These are phyloP conservation scores for Australoheros scitulus DNA, from an alignment of 2,113 vertebrate genomes.

Conservation along the genomic window DNA sequence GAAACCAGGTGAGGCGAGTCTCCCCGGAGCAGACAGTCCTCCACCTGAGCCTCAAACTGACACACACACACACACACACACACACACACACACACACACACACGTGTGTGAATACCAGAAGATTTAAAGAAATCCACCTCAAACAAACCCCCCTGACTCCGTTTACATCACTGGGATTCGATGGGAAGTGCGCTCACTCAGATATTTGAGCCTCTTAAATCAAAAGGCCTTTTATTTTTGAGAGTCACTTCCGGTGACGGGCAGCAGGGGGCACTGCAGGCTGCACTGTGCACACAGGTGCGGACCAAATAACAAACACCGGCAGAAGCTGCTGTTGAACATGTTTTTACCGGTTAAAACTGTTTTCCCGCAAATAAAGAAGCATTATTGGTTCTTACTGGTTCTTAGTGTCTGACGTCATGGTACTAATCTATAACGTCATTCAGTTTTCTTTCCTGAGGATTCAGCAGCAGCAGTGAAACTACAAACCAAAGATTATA, in stretches of 20 bases:
- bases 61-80: background rate
- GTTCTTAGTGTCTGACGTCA: background rate
- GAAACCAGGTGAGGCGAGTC: conserved; percentile 3
- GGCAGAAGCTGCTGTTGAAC: too few relatives aligned
- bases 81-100: too few relatives aligned
- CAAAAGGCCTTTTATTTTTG: background rate
- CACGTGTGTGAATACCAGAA: background rate
- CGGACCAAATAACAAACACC: background rate
- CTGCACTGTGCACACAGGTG: background rate
- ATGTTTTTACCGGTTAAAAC: background rate
- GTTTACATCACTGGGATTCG: background rate
- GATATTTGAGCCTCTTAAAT: background rate
- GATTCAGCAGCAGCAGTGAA: background rate
- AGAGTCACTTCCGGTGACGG: background rate
- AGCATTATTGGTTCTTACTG: background rate
- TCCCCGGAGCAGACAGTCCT: conserved; percentile 19
- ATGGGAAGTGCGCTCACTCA: background rate
- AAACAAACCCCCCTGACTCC: background rate
- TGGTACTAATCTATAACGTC: background rate
- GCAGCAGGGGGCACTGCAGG: conserved; percentile 18
- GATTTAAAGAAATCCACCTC: background rate
- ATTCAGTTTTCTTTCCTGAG: background rate
- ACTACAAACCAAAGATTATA: background rate
- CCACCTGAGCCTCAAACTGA: conserved; percentile 41
- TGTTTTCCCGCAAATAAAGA: background rate